Percentiles rank a stretch among this genome's conserved stretches.
phyloP scores from a whole-genome alignment of 2,113 vertebrate species.

The Accipiter cooperii region DNA sequence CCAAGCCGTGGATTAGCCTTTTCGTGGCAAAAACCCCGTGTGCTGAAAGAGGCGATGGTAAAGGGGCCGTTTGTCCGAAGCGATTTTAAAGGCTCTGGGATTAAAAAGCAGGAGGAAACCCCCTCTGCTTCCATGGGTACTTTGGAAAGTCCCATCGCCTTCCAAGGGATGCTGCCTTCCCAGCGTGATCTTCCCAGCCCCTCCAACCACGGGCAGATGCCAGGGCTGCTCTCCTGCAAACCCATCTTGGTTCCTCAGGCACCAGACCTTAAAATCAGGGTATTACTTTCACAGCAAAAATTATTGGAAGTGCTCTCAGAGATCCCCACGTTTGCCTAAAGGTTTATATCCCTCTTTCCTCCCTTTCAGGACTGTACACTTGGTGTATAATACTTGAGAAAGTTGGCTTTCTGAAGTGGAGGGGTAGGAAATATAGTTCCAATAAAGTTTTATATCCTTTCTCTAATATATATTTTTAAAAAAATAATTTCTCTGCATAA shows the following conservation, averaged over 20 bases:
- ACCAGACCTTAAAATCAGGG: background rate
- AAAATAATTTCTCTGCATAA: background rate
- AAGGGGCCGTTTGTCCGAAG: background rate
- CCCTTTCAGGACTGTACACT: background rate
- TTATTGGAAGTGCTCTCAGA: background rate
- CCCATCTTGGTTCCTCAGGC: background rate
- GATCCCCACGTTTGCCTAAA: background rate
- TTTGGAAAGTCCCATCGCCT: background rate
- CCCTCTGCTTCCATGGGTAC: rapidly evolving
- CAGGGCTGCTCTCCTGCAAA: background rate
- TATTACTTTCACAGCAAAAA: background rate
- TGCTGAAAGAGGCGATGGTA: background rate
- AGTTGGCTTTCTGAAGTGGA: background rate
- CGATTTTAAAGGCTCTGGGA: background rate
- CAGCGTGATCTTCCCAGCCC: too few relatives aligned
- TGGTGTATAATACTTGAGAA: background rate
- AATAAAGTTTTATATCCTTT: constrained; percentile 18
- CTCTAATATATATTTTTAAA: background rate
- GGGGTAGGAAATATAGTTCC: background rate
- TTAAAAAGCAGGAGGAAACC: background rate
- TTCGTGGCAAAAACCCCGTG: rapidly evolving
- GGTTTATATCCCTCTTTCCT: background rate
- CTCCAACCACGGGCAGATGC: background rate
- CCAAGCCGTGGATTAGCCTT: background rate
- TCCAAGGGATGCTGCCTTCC: background rate